Evolutionary conservation across 2,113 vertebrate species (phyloP).

Genomic region (Osmerus eperlanus): DNA sequence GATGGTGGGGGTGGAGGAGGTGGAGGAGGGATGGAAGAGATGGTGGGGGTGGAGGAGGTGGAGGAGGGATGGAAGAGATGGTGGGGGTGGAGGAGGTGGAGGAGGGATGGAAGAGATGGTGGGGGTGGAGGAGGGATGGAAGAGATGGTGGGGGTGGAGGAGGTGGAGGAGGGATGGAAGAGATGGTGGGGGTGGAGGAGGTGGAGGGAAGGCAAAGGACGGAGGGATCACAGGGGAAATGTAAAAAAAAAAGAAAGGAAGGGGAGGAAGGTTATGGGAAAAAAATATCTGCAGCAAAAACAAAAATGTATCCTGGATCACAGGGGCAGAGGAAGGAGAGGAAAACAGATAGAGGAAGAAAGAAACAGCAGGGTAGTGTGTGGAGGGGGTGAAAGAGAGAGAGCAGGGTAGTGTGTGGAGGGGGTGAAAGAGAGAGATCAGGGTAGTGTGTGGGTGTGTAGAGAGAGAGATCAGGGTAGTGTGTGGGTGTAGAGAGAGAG

Average conservation of each 20-base stretch:
- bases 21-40: neutral
- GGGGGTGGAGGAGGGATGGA: no score
- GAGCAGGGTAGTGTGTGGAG: no score
- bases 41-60: neutral
- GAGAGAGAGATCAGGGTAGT: neutral
- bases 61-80: neutral
- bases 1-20: no score
- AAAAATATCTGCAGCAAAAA: no score
- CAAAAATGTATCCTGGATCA: neutral
- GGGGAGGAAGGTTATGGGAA: neutral
- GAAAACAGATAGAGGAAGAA: neutral
- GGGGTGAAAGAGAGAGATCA: no score
- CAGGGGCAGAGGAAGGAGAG: conserved; percentile 1
- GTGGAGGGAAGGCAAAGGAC: neutral
- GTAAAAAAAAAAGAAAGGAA: neutral
- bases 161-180: neutral
- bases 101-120: no score
- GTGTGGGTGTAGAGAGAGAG: no score
- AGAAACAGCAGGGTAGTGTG: neutral
- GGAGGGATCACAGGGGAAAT: neutral
- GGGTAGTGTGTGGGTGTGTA: no score
- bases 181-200: neutral
- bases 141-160: neutral
- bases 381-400: no score
- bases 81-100: neutral